These are phyloP conservation scores for Himalopsyche kuldschensis DNA, from an alignment of 2,888 invertebrate genomes.

Conservation along the genomic window DNA sequence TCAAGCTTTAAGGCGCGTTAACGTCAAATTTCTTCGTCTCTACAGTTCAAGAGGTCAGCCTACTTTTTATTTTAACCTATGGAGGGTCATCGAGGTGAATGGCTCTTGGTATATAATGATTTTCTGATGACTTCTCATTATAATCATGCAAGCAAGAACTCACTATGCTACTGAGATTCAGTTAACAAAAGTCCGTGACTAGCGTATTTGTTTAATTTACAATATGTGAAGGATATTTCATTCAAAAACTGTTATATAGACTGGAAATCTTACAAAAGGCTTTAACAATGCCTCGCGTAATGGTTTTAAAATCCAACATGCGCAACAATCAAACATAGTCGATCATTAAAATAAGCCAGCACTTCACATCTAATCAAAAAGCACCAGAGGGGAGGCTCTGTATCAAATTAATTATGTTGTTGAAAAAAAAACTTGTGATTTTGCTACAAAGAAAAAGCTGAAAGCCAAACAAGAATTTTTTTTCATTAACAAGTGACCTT, in stretches of 20 bases:
- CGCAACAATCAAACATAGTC: neutral
- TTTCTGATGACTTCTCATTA: too few species aligned
- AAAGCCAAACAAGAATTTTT: neutral
- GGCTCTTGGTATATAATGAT: too few species aligned
- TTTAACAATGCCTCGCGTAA: neutral
- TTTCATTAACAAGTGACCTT: neutral
- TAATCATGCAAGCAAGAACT: too few species aligned
- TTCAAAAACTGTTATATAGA: too few species aligned
- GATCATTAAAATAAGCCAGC: neutral
- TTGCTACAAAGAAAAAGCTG: neutral
- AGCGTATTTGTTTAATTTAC: neutral
- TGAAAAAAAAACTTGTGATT: neutral
- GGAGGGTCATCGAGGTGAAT: too few species aligned
- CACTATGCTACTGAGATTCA: too few species aligned
- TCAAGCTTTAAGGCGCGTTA: too few species aligned
- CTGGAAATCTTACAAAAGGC: too few species aligned
- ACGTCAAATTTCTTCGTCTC: too few species aligned
- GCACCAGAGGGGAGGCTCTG: neutral
- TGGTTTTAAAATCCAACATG: neutral
- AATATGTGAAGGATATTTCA: too few species aligned
- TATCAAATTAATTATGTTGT: neutral
- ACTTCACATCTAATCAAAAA: neutral
- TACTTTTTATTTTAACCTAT: too few species aligned
- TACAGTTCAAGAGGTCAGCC: too few species aligned
- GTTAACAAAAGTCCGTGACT: neutral